These are phyloP conservation scores for Butorides virescens DNA, from an alignment of 2,113 vertebrate species.

Conservation along the genomic window DNA sequence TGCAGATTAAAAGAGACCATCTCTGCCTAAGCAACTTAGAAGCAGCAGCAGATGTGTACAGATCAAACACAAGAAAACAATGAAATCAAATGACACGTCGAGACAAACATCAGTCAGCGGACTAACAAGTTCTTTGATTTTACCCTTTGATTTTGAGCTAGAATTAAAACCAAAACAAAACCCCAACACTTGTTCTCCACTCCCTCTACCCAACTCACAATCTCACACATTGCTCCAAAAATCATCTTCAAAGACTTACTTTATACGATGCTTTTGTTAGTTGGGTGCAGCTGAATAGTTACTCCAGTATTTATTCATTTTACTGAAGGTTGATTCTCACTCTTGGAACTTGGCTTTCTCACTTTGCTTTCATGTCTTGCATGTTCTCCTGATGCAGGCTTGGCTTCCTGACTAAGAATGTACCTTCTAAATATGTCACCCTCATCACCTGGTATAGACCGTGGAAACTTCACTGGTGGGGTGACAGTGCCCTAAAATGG, in stretches of 20 bases:
- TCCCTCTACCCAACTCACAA: not conserved
- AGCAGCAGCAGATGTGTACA: not conserved
- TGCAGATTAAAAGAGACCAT: not conserved
- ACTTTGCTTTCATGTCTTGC: not conserved
- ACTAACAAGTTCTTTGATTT: constrained; percentile 11
- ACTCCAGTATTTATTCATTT: not conserved
- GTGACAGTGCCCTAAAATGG: not conserved
- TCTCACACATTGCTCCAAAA: not conserved
- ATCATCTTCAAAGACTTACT: not conserved
- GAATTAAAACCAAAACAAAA: not conserved
- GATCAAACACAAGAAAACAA: constrained; percentile 36
- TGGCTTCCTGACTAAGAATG: not conserved
- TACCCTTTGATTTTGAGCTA: not conserved
- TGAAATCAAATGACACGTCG: not conserved
- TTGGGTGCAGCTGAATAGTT: not conserved
- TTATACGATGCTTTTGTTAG: not conserved
- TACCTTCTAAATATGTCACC: not conserved
- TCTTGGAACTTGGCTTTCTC: not conserved
- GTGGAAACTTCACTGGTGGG: not conserved
- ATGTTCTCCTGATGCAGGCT: not conserved
- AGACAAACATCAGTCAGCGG: not conserved
- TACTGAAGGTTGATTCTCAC: constrained; percentile 1
- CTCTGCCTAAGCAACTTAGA: not conserved
- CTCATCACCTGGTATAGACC: not conserved
- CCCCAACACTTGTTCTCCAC: not conserved